Evolutionary conservation across 2,888 invertebrate species (phyloP).

Genomic region (Cosmia trapezina): DNA sequence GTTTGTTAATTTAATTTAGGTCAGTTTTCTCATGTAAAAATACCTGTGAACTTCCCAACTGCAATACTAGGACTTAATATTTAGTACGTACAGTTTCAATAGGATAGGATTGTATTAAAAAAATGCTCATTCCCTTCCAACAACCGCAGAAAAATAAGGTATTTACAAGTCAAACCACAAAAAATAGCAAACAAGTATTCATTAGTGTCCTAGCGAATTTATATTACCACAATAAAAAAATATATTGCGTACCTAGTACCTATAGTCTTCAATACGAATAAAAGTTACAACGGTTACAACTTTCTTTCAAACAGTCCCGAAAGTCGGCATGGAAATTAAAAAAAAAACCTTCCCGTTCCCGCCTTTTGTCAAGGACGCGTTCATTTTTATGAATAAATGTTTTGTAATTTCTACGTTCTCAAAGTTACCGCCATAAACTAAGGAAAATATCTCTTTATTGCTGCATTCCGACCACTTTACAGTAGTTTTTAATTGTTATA

Average conservation of each 20-base stretch:
- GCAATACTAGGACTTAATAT: no score
- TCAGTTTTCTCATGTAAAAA: neutral
- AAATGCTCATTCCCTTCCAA: no score
- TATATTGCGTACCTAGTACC: slow-evolving; percentile 63
- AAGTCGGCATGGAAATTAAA: slow-evolving; percentile 29
- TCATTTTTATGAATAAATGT: slow-evolving; percentile 66
- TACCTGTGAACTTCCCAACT: no score
- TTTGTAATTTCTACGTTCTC: slow-evolving; percentile 71
- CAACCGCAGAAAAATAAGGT: no score
- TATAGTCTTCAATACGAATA: no score
- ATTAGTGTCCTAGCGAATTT: slow-evolving; percentile 28
- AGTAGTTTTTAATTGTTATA: slow-evolving; percentile 84
- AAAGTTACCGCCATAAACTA: slow-evolving; percentile 67
- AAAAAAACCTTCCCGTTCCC: slow-evolving; percentile 48
- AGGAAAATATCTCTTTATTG: slow-evolving; percentile 76
- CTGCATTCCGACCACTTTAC: slow-evolving; percentile 79
- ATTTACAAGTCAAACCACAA: neutral
- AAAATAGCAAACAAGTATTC: slow-evolving; percentile 26
- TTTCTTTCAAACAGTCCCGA: slow-evolving; percentile 63
- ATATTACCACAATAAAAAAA: slow-evolving; percentile 54
- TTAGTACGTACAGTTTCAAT: no score
- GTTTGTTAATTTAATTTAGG: neutral
- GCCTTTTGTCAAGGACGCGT: slow-evolving; percentile 63
- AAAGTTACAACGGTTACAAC: slow-evolving; percentile 61
- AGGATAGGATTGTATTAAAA: no score